Conservation (phyloP, 2,888 invertebrate genomes). For the Mesochorus sp. region DNA sequence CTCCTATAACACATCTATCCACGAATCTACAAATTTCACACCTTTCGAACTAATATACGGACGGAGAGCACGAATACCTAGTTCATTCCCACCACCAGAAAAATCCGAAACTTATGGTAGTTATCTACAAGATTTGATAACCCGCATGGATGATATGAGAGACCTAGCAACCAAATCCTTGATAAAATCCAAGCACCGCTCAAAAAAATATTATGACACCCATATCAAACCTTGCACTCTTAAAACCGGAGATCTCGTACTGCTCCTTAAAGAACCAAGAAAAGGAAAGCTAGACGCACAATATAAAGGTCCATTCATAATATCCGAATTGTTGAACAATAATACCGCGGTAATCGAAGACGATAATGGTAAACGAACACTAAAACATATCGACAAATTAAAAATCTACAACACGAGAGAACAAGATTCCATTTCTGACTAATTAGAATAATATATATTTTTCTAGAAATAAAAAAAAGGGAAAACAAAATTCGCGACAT, state of each 20-base stretch:
- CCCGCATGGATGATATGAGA: too few species aligned
- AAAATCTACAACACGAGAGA: neutral
- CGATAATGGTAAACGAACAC: neutral
- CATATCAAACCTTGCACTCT: neutral
- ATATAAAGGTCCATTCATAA: constrained; percentile 40
- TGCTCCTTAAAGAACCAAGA: constrained; percentile 29
- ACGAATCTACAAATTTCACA: constrained; percentile 48
- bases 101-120: constrained; percentile 29
- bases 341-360: constrained; percentile 29
- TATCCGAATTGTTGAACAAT: constrained; percentile 15
- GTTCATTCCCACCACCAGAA: constrained; percentile 15
- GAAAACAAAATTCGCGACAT: too few species aligned
- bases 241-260: constrained; percentile 15
- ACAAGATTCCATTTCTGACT: too few species aligned
- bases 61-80: constrained; percentile 14
- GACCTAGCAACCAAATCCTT: constrained; percentile 18
- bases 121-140: constrained; percentile 11
- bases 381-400: constrained; percentile 29
- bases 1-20: constrained; percentile 49
- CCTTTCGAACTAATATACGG: constrained; percentile 53
- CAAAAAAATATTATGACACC: constrained; percentile 36
- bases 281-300: constrained; percentile 38
- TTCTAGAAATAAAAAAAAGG: too few species aligned
- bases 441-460: neutral
- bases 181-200: constrained; percentile 15